These are phyloP conservation scores for Atta colombica DNA, from an alignment of 1,140 invertebrate species.

Conservation along the genomic window DNA sequence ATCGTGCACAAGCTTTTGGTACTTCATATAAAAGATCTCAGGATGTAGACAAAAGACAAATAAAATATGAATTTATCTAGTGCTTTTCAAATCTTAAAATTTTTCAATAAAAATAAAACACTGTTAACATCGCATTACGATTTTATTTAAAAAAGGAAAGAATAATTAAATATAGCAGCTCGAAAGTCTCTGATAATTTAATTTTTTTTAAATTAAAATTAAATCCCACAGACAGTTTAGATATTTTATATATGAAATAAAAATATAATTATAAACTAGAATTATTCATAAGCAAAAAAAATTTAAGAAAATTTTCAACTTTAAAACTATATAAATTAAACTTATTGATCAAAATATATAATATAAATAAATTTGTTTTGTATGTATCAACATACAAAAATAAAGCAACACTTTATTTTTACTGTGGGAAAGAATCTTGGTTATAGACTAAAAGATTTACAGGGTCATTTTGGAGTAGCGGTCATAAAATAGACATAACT, in stretches of 20 bases:
- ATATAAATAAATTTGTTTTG: not conserved
- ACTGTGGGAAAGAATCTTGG: not conserved
- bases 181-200: not conserved
- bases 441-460: not conserved
- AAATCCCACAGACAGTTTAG: not conserved
- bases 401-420: not conserved
- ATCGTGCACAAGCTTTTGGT: constrained; percentile 12
- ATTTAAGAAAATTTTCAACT: not conserved
- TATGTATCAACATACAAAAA: not conserved
- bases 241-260: not conserved
- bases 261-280: not conserved
- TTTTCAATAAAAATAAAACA: not conserved
- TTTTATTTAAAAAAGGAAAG: not conserved
- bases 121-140: not conserved
- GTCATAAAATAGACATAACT: not conserved
- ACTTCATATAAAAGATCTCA: not conserved
- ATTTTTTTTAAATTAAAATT: not conserved
- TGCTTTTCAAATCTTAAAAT: not conserved
- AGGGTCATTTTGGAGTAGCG: not conserved
- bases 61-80: constrained; percentile 9
- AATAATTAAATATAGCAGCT: not conserved
- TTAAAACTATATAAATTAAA: not conserved
- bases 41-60: not conserved
- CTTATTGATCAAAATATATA: not conserved
- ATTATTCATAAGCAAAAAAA: not conserved